Evolutionary conservation across 1,140 invertebrate species (phyloP), one percentile per base, ranked within the genome.

Genomic region (Drosophila repleta): DNA sequence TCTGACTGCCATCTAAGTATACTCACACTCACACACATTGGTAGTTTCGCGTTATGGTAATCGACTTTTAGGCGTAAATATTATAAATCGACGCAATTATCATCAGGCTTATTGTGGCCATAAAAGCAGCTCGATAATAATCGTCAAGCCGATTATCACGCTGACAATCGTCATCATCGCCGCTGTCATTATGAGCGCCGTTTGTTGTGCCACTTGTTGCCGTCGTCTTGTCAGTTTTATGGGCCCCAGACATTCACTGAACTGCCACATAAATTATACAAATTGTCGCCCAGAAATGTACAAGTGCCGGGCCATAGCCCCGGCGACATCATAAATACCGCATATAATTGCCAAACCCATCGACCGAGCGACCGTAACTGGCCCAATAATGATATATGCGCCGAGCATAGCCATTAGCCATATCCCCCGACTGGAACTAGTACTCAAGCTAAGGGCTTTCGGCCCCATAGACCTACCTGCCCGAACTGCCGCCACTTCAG

Each of bases 211-310:
- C 79, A 75, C 55, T 69, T 60, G 79, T 66, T 60, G 60, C 68
- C 48, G 24, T 41, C 56, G 24, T 10, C 32, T 48, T 63, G 79
- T 72, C 69, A 58, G 70, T 67, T 75, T 51, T 82, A 74, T 71
- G 75, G 37, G 39, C 8, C 17, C 2, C 48, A 60, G 45, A 71
- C 61, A 66, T 73, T 69, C 77, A 79, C 32, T 76, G 76, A 84
- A 79, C 68, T 84, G 80, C 80, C 80, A 84, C 71, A 84, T 76
- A 84, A 83, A 84, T 84, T 84, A 79, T 76, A 76, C 72, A 68
- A 69, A 78, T 66, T 73, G 77, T 74, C 64, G 55, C 37, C 37
- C 55, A 21, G 20, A 41, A 57, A 57, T 10, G 10, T 57, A 17
- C 10, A 1, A 35, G 32, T 18, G 17, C n/a, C 15, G 13, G n/a